A percentile compares a stretch with the other conserved stretches of the same genome.
Conservation (phyloP, 2,888 invertebrate species). For the Gnatocerus cornutus region DNA sequence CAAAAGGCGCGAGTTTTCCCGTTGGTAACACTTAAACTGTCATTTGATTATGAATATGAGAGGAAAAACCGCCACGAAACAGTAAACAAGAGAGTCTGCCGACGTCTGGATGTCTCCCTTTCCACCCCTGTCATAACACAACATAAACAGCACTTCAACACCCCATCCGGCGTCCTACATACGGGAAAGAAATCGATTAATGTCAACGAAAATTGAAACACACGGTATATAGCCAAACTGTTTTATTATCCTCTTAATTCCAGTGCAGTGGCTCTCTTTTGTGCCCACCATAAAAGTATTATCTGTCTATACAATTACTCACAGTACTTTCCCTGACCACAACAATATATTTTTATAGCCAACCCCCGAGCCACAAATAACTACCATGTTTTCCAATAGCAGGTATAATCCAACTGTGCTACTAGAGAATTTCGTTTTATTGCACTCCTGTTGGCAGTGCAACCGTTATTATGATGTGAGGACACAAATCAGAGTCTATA, state of each 20-base stretch:
- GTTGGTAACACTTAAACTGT: too few species aligned
- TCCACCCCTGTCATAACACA: conserved; percentile 6
- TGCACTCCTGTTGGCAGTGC: not conserved
- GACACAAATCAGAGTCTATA: too few species aligned
- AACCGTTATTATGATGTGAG: not conserved
- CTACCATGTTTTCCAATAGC: not conserved
- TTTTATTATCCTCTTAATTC: not conserved
- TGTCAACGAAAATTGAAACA: not conserved
- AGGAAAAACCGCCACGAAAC: not conserved
- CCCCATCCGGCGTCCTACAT: conserved; percentile 23
- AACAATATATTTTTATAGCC: conserved; percentile 4
- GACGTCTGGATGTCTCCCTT: conserved; percentile 9
- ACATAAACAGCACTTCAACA: conserved; percentile 34
- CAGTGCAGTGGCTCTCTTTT: not conserved
- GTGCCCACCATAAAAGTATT: not conserved
- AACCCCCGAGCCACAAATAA: conserved; percentile 4
- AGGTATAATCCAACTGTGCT: not conserved
- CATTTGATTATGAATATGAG: too few species aligned
- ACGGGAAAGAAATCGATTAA: not conserved
- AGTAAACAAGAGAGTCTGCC: conserved; percentile 15
- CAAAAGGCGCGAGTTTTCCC: too few species aligned
- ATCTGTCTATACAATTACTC: not conserved
- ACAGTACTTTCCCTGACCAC: conserved; percentile 7
- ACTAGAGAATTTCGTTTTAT: conserved; percentile 1
- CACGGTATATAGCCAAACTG: not conserved